Evolutionary conservation across 2,113 vertebrate genomes (phyloP).

Genomic region (Peromyscus maniculatus): DNA sequence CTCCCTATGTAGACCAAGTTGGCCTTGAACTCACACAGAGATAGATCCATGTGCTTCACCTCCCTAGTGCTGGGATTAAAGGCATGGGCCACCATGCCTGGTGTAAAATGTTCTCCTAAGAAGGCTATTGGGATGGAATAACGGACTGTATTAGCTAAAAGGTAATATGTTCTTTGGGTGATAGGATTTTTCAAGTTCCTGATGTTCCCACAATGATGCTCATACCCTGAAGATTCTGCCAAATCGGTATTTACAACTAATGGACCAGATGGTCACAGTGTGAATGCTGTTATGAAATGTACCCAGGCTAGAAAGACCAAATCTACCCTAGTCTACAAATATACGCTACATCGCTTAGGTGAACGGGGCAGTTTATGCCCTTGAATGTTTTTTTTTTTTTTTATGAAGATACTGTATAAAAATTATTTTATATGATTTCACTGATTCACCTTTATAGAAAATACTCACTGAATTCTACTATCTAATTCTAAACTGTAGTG

Average conservation of each 20-base stretch:
- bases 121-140: conserved; percentile 4
- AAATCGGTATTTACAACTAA: conserved; percentile 71
- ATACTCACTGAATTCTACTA: background rate
- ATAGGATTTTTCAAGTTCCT: conserved; percentile 56
- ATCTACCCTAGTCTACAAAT: background rate
- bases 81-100: background rate
- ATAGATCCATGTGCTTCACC: background rate
- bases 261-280: conserved; percentile 75
- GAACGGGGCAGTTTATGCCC: background rate
- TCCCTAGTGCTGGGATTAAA: background rate
- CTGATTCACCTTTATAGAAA: conserved; percentile 34
- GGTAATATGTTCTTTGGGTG: conserved; percentile 27
- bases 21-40: background rate
- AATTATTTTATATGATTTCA: background rate
- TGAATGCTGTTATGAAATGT: conserved; percentile 35
- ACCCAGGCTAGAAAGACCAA: conserved; percentile 21
- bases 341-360: background rate
- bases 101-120: background rate
- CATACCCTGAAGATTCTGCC: conserved; percentile 47
- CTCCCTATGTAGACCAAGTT: too few relatives aligned
- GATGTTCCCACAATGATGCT: conserved; percentile 42
- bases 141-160: background rate
- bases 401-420: background rate
- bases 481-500: background rate
- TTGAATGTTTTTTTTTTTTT: conserved; percentile 38